A percentile compares a stretch with the other conserved stretches of the same genome.
Conservation (phyloP, 2,113 vertebrate genomes). For the Gallinago jamesoni region DNA sequence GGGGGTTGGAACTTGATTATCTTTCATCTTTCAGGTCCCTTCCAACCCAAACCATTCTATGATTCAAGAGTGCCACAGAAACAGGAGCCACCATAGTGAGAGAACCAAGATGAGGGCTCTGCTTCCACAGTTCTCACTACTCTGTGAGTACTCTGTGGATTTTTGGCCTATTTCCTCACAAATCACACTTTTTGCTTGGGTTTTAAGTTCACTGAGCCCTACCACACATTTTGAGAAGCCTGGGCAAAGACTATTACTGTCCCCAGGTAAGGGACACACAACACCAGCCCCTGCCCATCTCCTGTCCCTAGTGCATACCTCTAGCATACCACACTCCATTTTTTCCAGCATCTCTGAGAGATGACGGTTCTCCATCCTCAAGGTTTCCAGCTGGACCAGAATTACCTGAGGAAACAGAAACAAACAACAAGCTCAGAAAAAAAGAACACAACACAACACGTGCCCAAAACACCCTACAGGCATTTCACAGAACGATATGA, state of each 20-base stretch:
- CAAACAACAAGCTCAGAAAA: not conserved
- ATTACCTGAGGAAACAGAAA: constrained; percentile 72
- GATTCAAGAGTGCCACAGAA: not conserved
- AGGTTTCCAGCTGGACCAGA: constrained; percentile 82
- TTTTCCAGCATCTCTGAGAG: constrained; percentile 81
- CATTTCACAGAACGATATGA: not conserved
- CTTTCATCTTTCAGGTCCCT: no score
- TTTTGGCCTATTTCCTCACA: not conserved
- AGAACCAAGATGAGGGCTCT: not conserved
- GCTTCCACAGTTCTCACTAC: not conserved
- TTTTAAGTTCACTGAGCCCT: not conserved
- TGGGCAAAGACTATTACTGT: not conserved
- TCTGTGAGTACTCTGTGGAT: not conserved
- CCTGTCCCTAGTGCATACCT: constrained; percentile 62
- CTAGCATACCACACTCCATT: constrained; percentile 65
- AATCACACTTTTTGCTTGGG: not conserved
- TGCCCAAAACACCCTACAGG: not conserved
- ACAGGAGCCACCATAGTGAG: not conserved
- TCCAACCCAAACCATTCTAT: no score
- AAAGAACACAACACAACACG: not conserved
- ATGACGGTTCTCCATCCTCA: constrained; percentile 83
- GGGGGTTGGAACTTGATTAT: no score
- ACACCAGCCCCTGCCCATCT: not conserved
- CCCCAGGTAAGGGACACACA: not conserved
- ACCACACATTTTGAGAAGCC: not conserved